Conservation (phyloP, 2,797 vertebrate species). For the Platyrinchus mystaceus region DNA sequence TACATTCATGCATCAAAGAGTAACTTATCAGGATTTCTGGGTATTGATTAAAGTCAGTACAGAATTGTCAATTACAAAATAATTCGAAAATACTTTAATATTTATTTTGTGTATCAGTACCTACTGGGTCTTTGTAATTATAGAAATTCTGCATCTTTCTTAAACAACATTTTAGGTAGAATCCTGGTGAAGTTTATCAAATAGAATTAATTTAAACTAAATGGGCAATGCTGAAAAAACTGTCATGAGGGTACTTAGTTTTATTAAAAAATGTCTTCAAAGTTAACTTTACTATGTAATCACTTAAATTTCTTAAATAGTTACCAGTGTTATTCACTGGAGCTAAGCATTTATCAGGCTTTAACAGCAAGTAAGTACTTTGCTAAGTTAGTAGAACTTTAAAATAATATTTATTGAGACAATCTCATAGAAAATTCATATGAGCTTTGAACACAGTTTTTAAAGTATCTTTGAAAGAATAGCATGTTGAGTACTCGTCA, state of each 20-base stretch:
- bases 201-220: not conserved
- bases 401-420: constrained; percentile 22
- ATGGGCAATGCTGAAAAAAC: not conserved
- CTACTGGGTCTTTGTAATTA: not conserved
- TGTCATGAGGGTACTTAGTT: not conserved
- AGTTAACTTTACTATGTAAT: constrained; percentile 41
- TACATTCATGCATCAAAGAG: not conserved
- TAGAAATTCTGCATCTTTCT: not conserved
- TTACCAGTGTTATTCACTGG: not conserved
- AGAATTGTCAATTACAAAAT: not conserved
- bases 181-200: not conserved
- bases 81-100: not conserved
- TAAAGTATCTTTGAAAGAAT: not conserved
- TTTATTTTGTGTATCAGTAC: not conserved
- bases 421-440: not conserved
- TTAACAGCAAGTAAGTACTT: constrained; percentile 22
- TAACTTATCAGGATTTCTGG: not conserved
- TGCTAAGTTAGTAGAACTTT: constrained; percentile 21
- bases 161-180: not conserved
- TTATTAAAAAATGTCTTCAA: constrained; percentile 28
- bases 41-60: not conserved
- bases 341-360: constrained; percentile 9
- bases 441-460: not conserved
- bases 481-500: not conserved
- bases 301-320: constrained; percentile 37